Base-by-base conservation (phyloP, 2,888 invertebrate genomes). In the Ctena decussata region DNA sequence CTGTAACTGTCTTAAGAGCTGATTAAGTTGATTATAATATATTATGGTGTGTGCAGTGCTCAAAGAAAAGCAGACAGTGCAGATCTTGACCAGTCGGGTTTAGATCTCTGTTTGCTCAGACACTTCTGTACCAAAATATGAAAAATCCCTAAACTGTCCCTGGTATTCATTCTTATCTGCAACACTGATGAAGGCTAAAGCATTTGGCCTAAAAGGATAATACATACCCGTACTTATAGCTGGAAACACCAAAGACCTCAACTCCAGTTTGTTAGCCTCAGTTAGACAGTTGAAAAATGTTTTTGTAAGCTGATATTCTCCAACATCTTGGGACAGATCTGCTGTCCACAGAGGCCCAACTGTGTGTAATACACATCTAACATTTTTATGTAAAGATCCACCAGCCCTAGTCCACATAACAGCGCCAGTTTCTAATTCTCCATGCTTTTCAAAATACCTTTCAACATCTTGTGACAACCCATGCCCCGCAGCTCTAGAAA, bases 351-450 rank as follows among this genome's bases (percentile, higher is more conserved):
- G 84, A 0, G 93, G 93, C 24, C 93, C 93, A 6, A 93, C 93
- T 24, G 93, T 89, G 81, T 93, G 93, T 11, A 93, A 35, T 11
- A 93, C 81, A 49, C 89, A 87, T 15, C 87, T 86, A 27, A 92
- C 89, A 27, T 82, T 82, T 0, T 46, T 39, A 77, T 79, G 83
- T 18, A 93, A 70, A 11, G 84, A 79, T 1, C 93, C 92, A 49
- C 91, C 91, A 12, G 92, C 89, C 30, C 84, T 81, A 1, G 93
- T 93, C 32, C 91, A 89, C 85, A 92, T 92, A 12, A 93, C 92
- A n/a, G 87, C 82, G 12, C 82, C 70, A 30, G 85, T 87, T 15
- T 74, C 71, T 21, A 89, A 49, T 2, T 39, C 44, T 5, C 92
- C 92, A 74, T 87, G 8, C n/a, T 76, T 77, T n/a, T 27, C 71